Conservation (phyloP, 2,797 vertebrate species). For the Merluccius polli region DNA sequence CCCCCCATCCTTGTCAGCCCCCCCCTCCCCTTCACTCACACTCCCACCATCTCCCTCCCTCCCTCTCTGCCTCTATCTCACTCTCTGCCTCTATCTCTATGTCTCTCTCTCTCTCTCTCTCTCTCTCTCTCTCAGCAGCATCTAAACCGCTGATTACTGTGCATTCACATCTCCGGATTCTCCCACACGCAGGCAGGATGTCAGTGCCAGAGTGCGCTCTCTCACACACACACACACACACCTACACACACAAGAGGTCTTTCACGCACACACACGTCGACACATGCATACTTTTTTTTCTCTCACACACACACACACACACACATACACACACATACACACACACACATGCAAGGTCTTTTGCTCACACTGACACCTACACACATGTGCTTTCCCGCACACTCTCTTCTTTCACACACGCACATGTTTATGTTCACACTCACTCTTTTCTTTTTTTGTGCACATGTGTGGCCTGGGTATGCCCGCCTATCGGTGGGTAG, state of each 20-base stretch:
- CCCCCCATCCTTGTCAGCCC: slow-evolving; percentile 21
- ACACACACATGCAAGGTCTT: not conserved
- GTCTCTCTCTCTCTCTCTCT: slow-evolving; percentile 23
- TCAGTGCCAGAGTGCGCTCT: not conserved
- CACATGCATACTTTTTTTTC: too few relatives aligned
- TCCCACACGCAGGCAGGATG: slow-evolving; percentile 23
- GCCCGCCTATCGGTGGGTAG: not conserved
- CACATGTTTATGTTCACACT: not conserved
- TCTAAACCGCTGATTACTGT: slow-evolving; percentile 38
- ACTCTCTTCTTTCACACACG: not conserved
- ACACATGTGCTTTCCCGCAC: not conserved
- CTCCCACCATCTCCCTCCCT: slow-evolving; percentile 29
- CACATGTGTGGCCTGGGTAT: slow-evolving; percentile 17
- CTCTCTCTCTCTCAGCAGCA: slow-evolving; percentile 9
- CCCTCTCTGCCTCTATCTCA: slow-evolving; percentile 8
- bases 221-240: not conserved
- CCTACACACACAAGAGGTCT: not conserved
- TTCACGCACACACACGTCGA: slow-evolving; percentile 1
- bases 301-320: not conserved
- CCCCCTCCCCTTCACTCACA: slow-evolving; percentile 24
- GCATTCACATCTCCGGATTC: slow-evolving; percentile 24
- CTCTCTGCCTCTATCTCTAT: slow-evolving; percentile 30
- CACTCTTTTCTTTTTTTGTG: slow-evolving; percentile 5
- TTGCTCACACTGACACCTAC: not conserved
- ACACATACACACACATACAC: not conserved